Evolutionary conservation across 2,888 invertebrate genomes (phyloP), one percentile per base, ranked within the genome.

Genomic region (Cyclophora punctaria): DNA sequence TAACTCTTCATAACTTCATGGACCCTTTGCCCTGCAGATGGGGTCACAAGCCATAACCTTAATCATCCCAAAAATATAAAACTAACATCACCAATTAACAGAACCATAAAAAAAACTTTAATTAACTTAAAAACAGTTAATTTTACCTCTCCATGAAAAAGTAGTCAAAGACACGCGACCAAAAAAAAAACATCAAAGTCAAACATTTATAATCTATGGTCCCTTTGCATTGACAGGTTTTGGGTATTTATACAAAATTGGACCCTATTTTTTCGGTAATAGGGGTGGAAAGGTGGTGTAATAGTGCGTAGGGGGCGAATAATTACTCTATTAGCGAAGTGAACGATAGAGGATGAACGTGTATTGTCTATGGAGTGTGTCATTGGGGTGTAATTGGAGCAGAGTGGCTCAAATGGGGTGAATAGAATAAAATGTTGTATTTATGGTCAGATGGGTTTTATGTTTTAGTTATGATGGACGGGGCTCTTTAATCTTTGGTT

Each of bases 321-420:
- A 62, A 62, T 62, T 59, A 62, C 62, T 54, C 63, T 63, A 71
- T 73, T 71, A 68, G 65, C 62, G 73, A 65, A 67, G 64, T 64
- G 61, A 59, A 64, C 62, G 59, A 63, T 62, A 65, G 67, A 70
- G 37, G 37, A 37, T 37, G 37, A 37, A 37, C 4, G 4, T 59
- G 4, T 59, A 67, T 66, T 64, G 67, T 68, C 63, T 67, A 54
- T 53, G 48, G 48, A 62, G 59, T 62, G 62, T 59, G 55, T 48
- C 48, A 63, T 62, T 37, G 58, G 63, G 60, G 56, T 58, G 59
- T 58, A 59, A 68, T 64, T 57, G 62, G 58, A 50, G 54, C 51
- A 56, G 41, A 37, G 37, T 37, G 37, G 37, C 37, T 37, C 5
- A 37, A 37, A 37, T 37, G 47, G 33, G 45, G 43, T 42, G 7